Base-by-base conservation (phyloP, 2,888 invertebrate genomes). In the Aphodius sticticus region DNA sequence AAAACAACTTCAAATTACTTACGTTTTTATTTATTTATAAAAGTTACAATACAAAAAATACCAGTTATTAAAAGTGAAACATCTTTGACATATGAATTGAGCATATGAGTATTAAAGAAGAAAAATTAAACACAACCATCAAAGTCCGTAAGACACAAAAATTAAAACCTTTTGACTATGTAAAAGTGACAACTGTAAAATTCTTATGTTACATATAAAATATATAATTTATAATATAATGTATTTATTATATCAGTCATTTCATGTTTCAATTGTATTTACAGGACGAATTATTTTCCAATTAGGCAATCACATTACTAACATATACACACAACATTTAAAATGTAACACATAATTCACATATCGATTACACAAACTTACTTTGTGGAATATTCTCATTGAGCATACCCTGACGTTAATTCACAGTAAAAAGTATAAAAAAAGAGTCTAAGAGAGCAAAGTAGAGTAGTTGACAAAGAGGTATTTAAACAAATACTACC, bases 261-360 rank as follows among this genome's bases (percentile, higher is more conserved):
- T 80, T 80, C 71, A 69, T 69, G 69, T 76, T 77, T 75, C 70
- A 80, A 75, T 80, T 78, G 37, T 71, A 71, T 72, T 72, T 80
- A 78, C 79, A 80, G 82, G 82, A 82, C 82, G 82, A 81, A 81
- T 82, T 80, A 70, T 77, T 71, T 76, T 80, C 78, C 77, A 69
- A 76, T 82, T 77, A 80, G 79, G 80, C 79, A 82, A 82, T 81
- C 81, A 81, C 82, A 82, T 79, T 76, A 70, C 76, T 74, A 77
- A 69, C 69, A 78, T 74, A 38, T 76, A 53, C 53, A 78, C 70
- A 53, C 37, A 79, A 79, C 16, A 53, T 71, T 76, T 70, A 77
- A 69, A 77, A 77, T 77, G 70, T 76, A 79, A 79, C 76, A 76
- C 76, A 53, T 76, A 70, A 70, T 35, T 37, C 69, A 71, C 76